phyloP scores from a whole-genome alignment of 2,113 vertebrate species.

The Mirounga angustirostris region DNA sequence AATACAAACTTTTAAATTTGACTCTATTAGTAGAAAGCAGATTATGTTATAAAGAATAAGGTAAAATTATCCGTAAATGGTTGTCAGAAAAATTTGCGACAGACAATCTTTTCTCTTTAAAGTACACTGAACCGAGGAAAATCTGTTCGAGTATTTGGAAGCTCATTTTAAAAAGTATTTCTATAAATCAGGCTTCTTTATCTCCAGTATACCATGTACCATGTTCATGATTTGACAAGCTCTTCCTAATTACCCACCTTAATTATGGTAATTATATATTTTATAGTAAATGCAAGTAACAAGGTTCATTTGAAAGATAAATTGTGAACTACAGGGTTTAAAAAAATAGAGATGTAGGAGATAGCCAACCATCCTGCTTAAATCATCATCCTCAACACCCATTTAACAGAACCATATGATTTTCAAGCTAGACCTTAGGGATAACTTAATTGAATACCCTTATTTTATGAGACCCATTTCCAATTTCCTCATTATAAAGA shows the following conservation, averaged over 20 bases:
- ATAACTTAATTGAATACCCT: background rate
- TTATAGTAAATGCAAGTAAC: conserved; percentile 83
- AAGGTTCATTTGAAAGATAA: conserved; percentile 78
- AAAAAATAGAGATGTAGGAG: background rate
- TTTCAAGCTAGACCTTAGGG: background rate
- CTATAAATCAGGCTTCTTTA: conserved; percentile 77
- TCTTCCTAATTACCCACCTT: conserved; percentile 79
- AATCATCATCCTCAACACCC: conserved; percentile 33
- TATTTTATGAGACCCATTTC: conserved; percentile 46
- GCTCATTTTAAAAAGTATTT: conserved; percentile 69
- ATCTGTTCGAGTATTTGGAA: conserved; percentile 69
- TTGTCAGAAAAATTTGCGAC: conserved; percentile 69
- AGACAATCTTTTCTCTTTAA: conserved; percentile 76
- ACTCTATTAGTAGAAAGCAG: conserved; percentile 52
- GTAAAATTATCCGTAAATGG: conserved; percentile 77
- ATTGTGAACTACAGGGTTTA: conserved; percentile 57
- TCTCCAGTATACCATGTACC: background rate
- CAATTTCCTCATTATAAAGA: conserved; percentile 39
- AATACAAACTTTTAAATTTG: conserved; percentile 70
- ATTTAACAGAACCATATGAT: background rate
- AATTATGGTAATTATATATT: conserved; percentile 83
- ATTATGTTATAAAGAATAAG: conserved; percentile 74
- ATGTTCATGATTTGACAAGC: conserved; percentile 70
- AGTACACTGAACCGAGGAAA: conserved; percentile 70
- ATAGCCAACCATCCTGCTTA: background rate